Conservation (phyloP, 2,888 invertebrate genomes). For the Nymphalis c-album region DNA sequence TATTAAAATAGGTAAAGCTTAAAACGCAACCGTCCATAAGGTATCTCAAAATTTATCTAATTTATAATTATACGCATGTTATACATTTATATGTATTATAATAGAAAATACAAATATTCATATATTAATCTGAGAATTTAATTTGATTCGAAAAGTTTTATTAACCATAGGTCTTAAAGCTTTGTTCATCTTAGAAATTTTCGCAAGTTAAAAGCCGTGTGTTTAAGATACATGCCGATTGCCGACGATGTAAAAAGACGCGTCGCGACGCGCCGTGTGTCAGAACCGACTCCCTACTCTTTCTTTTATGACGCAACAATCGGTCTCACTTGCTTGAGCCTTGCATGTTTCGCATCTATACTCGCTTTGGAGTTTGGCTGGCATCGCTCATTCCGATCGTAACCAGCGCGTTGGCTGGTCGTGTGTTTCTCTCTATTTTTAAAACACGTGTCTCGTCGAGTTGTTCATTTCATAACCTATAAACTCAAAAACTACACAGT, state of each 20-base stretch:
- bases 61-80: too few species aligned
- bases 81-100: too few species aligned
- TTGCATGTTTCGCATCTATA: conserved; percentile 36
- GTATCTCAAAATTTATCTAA: too few species aligned
- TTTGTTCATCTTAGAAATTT: too few species aligned
- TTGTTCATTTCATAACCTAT: conserved; percentile 53
- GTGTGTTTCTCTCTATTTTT: conserved; percentile 54
- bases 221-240: background rate
- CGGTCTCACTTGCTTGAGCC: conserved; percentile 49
- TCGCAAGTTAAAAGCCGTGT: conserved; percentile 1
- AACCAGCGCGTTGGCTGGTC: conserved; percentile 57
- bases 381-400: conserved; percentile 64
- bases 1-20: background rate
- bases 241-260: conserved; percentile 5
- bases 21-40: too few species aligned
- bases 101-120: too few species aligned
- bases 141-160: too few species aligned
- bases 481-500: conserved; percentile 31
- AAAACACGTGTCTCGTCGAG: conserved; percentile 69
- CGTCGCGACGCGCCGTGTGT: conserved; percentile 22
- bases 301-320: conserved; percentile 57
- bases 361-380: conserved; percentile 25
- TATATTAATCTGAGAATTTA: too few species aligned
- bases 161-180: too few species aligned
- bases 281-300: conserved; percentile 31